Conservation (phyloP, 2,797 vertebrate species). For the Micropoecilia bifurca region DNA sequence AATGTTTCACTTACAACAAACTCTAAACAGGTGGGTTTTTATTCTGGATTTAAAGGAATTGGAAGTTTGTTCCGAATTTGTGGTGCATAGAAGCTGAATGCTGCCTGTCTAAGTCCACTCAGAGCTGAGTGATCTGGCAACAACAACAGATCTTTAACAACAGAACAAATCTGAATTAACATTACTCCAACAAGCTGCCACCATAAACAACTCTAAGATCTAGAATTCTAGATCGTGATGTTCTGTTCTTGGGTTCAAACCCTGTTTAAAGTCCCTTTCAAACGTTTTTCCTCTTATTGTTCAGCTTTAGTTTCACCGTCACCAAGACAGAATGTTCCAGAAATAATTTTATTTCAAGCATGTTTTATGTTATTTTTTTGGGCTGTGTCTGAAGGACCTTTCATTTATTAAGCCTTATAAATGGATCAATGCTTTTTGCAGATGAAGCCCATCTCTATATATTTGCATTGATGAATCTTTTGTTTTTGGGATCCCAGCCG, state of each 20-base stretch:
- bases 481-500: not conserved
- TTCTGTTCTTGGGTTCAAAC: not conserved
- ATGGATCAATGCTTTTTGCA: not conserved
- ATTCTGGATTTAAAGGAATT: no score
- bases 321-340: not conserved
- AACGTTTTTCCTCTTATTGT: not conserved
- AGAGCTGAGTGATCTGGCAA: no score
- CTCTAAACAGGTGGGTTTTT: no score
- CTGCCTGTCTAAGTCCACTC: no score
- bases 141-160: no score
- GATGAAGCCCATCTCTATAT: not conserved
- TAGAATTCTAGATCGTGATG: not conserved
- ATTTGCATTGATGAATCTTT: not conserved
- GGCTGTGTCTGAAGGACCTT: not conserved
- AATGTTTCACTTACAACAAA: no score
- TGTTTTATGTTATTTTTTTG: not conserved
- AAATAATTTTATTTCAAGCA: not conserved
- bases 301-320: not conserved
- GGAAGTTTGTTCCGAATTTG: no score
- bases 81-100: no score
- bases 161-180: no score
- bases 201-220: no score
- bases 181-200: no score
- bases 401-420: not conserved
- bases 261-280: not conserved